Evolutionary conservation across 2,113 vertebrate species (phyloP).

Genomic region (Bujurquina vittata): DNA sequence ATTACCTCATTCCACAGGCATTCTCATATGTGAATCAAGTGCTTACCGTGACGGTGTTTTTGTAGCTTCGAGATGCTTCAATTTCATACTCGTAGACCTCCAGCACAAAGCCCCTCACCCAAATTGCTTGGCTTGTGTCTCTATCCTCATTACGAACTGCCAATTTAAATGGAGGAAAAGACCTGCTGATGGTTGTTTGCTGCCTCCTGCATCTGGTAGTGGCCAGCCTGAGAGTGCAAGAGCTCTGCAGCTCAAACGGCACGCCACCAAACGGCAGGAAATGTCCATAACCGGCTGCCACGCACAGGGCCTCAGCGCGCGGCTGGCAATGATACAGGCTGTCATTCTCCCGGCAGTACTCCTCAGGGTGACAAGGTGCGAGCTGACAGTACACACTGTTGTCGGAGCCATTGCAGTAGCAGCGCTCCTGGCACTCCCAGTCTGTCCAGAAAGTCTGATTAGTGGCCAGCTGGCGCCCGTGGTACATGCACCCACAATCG

Average conservation of each 20-base stretch:
- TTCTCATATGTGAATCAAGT: not conserved
- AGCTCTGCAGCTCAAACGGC: constrained; percentile 95
- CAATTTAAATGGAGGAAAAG: constrained; percentile 85
- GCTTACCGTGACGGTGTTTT: constrained; percentile 93
- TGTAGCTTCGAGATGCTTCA: constrained; percentile 91
- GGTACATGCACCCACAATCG: constrained; percentile 91
- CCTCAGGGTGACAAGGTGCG: constrained; percentile 85
- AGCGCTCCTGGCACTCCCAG: constrained; percentile 92
- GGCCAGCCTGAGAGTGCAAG: constrained; percentile 88
- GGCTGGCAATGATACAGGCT: constrained; percentile 89
- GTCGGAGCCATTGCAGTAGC: constrained; percentile 96
- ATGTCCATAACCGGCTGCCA: constrained; percentile 91
- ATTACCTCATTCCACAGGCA: not conserved
- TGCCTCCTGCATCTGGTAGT: constrained; percentile 78
- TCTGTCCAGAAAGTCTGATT: constrained; percentile 97
- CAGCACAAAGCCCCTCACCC: constrained; percentile 92
- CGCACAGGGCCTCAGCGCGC: constrained; percentile 89
- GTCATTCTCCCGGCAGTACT: constrained; percentile 89
- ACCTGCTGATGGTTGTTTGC: not conserved
- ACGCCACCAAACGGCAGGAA: constrained; percentile 90
- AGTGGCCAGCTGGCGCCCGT: constrained; percentile 87
- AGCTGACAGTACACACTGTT: constrained; percentile 92
- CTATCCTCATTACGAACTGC: constrained; percentile 90
- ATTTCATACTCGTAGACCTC: constrained; percentile 90
- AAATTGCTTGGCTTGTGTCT: constrained; percentile 92